A percentile compares a stretch with the other conserved stretches of the same genome.
Conservation (phyloP, 2,113 vertebrate species). For the Callipepla californica region DNA sequence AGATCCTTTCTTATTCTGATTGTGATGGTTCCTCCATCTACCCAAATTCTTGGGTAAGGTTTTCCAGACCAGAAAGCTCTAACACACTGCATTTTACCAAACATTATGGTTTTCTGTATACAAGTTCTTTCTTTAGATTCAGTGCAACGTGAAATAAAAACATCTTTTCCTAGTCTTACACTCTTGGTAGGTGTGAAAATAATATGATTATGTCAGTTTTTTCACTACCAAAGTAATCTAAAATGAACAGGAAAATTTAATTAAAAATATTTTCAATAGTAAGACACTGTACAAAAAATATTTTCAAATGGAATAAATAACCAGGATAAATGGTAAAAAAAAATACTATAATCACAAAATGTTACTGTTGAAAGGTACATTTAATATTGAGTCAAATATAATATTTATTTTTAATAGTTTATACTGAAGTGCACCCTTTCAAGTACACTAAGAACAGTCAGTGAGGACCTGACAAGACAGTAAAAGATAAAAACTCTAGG, state of each 20-base stretch:
- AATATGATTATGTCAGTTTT: not conserved
- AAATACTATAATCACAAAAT: not conserved
- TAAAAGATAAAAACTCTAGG: not conserved
- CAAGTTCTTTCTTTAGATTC: not conserved
- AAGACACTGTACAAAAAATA: not conserved
- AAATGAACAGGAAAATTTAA: not conserved
- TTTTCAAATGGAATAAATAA: not conserved
- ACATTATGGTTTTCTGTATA: not conserved
- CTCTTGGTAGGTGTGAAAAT: not conserved
- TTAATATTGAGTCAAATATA: not conserved
- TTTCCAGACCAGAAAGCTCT: not conserved
- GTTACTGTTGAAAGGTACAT: not conserved
- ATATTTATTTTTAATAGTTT: not conserved
- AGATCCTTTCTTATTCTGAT: not conserved
- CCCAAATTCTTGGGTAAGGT: not conserved
- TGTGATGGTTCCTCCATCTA: not conserved
- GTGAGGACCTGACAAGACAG: not conserved
- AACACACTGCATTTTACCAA: not conserved
- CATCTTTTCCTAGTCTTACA: not conserved
- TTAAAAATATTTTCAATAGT: not conserved
- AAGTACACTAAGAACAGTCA: not conserved
- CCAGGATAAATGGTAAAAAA: not conserved
- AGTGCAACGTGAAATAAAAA: not conserved
- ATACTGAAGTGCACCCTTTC: not conserved
- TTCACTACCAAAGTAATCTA: not conserved